Conservation (phyloP, 2,797 vertebrate genomes). For the Ceryle rudis region DNA sequence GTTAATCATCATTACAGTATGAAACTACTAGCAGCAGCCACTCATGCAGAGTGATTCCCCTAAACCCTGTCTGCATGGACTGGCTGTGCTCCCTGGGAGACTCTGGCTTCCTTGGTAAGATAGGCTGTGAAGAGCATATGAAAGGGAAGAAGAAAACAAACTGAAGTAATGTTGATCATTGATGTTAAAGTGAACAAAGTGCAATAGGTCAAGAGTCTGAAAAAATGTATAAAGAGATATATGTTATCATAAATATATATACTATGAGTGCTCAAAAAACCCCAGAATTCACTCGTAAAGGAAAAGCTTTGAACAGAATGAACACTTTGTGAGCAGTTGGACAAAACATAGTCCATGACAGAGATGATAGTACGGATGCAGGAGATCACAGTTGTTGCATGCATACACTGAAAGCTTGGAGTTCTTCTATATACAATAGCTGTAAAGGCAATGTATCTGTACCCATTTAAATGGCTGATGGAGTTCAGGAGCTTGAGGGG, state of each 20-base stretch:
- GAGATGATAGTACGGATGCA: not conserved
- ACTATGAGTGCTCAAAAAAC: not conserved
- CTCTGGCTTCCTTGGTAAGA: not conserved
- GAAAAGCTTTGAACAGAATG: not conserved
- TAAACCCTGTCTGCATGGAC: not conserved
- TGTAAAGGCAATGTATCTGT: not conserved
- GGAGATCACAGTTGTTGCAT: not conserved
- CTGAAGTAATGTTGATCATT: not conserved
- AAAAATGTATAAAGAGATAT: not conserved
- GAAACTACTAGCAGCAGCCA: not conserved
- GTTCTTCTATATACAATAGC: not conserved
- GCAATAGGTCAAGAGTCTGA: not conserved
- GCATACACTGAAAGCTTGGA: not conserved
- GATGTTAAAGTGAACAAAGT: not conserved
- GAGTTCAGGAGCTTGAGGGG: not conserved
- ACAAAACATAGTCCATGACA: not conserved
- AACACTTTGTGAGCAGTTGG: not conserved
- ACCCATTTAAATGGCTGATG: not conserved
- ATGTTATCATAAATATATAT: not conserved
- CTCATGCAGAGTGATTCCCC: not conserved
- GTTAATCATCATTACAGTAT: not conserved
- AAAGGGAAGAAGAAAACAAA: not conserved
- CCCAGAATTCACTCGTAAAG: not conserved
- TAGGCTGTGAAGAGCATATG: not conserved
- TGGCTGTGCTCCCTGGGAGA: not conserved